Base-by-base conservation (phyloP, 1,140 invertebrate species). In the Hermatobates lingyangjiaoensis region DNA sequence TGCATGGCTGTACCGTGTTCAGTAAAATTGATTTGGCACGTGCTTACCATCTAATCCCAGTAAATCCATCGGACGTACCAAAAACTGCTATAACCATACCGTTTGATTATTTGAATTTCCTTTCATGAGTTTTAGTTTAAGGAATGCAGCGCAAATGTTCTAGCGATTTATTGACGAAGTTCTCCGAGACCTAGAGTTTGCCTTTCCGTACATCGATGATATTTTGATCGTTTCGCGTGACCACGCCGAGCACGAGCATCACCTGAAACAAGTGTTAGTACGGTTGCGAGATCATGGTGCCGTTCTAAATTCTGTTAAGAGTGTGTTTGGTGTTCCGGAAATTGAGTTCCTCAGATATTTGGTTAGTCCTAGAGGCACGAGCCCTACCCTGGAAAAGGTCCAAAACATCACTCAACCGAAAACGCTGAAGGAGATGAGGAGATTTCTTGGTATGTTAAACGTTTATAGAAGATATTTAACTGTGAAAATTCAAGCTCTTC, bases 181-280 rank as follows among this genome's bases (percentile, higher is more conserved):
- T 10, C 51, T 69, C 12, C 51, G 62, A 25, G 65, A 59, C 7
- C 26, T 61, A 14, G 50, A 51, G 15, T 64, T 57, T 46, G 44
- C 26, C 5, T 50, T 62, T 40, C 57, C 61, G 0, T 73, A 69
- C 54, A 48, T 74, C 0, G 68, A 73, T 58, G 72, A 73, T 47
- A 60, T 73, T 3, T 55, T 72, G 0, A 52, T 70, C 2, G 64
- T 58, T 44, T 63, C 60, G 1, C 46, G 58, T 2, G 53, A 53
- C 26, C 58, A 56, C 45, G 56, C 62, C 12, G 57, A 63, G 20
- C 71, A 72, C 50, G 45, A 59, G 4, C 20, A 46, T 10, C 63
- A 71, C 49, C 44, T 73, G 3, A 25, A 49, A 3, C 26, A 50
- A 23, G 55, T 73, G 0, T 61, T 72, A 23, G 18, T 58, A 24